Conservation (phyloP, 2,797 vertebrate species). For the Phaenicophaeus curvirostris region DNA sequence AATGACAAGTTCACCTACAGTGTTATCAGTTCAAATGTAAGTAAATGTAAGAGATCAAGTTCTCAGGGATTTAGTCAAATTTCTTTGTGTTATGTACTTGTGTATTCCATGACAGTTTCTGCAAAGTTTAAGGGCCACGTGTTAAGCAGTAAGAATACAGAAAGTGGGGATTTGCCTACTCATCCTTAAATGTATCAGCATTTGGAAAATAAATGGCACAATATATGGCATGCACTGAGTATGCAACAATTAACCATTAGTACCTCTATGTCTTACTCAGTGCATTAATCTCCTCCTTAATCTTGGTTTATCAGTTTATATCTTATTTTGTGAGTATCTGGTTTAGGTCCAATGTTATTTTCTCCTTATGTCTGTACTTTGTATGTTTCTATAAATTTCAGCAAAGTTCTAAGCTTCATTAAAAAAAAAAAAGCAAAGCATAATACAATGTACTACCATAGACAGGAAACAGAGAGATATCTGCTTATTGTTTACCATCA, state of each 20-base stretch:
- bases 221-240: background rate
- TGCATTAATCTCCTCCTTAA: background rate
- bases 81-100: background rate
- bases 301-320: background rate
- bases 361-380: background rate
- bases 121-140: background rate
- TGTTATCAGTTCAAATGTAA: slow-evolving; percentile 12
- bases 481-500: too few relatives aligned
- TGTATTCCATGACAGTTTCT: background rate
- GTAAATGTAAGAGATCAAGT: slow-evolving; percentile 19
- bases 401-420: rapidly evolving
- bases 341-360: background rate
- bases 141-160: background rate
- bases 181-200: background rate
- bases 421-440: rapidly evolving
- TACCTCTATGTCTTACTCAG: background rate
- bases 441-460: too few relatives aligned
- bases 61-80: background rate
- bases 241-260: background rate
- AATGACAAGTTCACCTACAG: background rate
- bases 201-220: background rate
- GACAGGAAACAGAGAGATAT: too few relatives aligned
- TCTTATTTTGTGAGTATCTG: background rate
- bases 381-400: background rate
- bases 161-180: background rate